A percentile compares a stretch with the other conserved stretches of the same genome.
phyloP scores from a whole-genome alignment of 2,797 vertebrate species.

The Carduelis carduelis region DNA sequence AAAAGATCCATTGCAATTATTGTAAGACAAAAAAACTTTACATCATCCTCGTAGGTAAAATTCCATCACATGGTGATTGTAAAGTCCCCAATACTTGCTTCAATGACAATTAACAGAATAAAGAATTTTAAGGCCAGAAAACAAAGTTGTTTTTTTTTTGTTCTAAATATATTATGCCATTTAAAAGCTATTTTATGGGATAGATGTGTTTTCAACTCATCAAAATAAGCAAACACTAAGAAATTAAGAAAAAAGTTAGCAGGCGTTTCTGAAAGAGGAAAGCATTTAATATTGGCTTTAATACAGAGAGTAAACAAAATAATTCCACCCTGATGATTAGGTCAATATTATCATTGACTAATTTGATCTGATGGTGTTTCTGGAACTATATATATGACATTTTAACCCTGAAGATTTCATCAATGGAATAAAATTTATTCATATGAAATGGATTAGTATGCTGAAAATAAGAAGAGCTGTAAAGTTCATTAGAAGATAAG shows the following conservation, averaged over 20 bases:
- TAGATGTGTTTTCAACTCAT: not conserved
- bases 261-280: not conserved
- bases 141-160: not conserved
- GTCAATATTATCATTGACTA: not conserved
- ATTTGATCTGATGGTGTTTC: not conserved
- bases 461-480: not conserved
- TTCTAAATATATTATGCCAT: not conserved
- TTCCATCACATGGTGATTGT: not conserved
- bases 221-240: not conserved
- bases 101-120: not conserved
- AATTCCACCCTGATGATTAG: not conserved
- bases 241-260: not conserved
- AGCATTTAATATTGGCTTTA: not conserved
- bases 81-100: not conserved
- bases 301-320: not conserved
- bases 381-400: not conserved
- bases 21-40: not conserved
- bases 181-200: not conserved
- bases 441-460: not conserved
- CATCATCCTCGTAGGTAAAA: not conserved
- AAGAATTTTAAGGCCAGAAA: not conserved
- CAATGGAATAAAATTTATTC: not conserved
- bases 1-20: not conserved
- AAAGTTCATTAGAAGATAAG: not conserved
- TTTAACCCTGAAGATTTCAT: not conserved